A percentile compares a stretch with the other conserved stretches of the same genome.
phyloP scores from a whole-genome alignment of 2,888 invertebrate species.

The Eupithecia tripunctaria region DNA sequence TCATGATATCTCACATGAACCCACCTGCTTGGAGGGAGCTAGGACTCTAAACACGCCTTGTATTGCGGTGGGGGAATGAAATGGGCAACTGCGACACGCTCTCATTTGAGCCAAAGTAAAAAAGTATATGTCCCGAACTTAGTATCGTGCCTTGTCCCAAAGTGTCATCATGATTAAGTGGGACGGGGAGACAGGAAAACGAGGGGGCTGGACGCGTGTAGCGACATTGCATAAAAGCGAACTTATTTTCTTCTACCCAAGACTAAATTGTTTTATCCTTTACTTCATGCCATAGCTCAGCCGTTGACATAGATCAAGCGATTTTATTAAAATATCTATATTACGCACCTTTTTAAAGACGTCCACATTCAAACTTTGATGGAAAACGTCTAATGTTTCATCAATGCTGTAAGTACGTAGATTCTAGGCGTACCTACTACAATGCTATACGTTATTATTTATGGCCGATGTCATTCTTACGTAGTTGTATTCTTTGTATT shows the following conservation, averaged over 20 bases:
- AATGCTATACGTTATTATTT: not conserved
- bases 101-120: slow-evolving; percentile 67
- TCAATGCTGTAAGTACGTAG: no score
- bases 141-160: slow-evolving; percentile 55
- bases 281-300: not conserved
- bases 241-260: not conserved
- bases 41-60: slow-evolving; percentile 65
- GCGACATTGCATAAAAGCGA: not conserved
- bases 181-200: slow-evolving; percentile 43
- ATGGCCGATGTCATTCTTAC: no score
- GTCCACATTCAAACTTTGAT: not conserved
- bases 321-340: not conserved
- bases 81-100: slow-evolving; percentile 66
- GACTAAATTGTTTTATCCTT: not conserved
- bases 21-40: slow-evolving; percentile 63
- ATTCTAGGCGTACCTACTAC: no score
- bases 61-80: slow-evolving; percentile 68
- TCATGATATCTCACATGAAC: slow-evolving; percentile 76
- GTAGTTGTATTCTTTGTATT: no score
- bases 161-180: slow-evolving; percentile 59
- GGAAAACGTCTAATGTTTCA: not conserved
- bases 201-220: slow-evolving; percentile 38
- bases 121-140: slow-evolving; percentile 54
- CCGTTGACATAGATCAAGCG: not conserved
- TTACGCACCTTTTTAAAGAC: not conserved